Conservation (phyloP, 37 sponge, comb jelly and placozoan genomes). For the Cladorhizidae sp. region DNA sequence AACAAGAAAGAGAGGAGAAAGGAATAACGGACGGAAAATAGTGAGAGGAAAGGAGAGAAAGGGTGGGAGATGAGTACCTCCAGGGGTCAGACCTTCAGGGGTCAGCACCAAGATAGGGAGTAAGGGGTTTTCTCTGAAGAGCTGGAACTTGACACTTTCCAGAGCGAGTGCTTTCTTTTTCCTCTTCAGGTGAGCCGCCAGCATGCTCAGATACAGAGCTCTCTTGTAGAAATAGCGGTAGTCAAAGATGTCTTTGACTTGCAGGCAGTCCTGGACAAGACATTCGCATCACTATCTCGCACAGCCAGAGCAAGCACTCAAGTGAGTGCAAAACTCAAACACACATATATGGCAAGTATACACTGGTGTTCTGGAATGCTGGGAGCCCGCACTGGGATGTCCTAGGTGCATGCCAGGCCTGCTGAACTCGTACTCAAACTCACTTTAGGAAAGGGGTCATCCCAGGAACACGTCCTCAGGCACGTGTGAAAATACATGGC, state of each 20-base stretch:
- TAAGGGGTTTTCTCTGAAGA: slow-evolving; percentile 58
- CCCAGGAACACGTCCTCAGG: no score
- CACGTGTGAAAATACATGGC: no score
- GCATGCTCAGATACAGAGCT: slow-evolving; percentile 81
- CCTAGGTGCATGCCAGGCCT: no score
- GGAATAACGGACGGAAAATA: not conserved
- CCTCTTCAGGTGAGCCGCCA: slow-evolving; percentile 77
- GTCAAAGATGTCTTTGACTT: slow-evolving; percentile 89
- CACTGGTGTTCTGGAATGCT: not conserved
- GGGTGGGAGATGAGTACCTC: slow-evolving; percentile 19
- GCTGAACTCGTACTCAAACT: no score
- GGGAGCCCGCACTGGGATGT: no score
- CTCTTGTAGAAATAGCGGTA: slow-evolving; percentile 87
- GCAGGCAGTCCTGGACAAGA: slow-evolving; percentile 68
- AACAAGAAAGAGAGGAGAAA: not conserved
- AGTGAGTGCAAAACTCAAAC: not conserved
- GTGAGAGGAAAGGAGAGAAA: not conserved
- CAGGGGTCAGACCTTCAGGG: slow-evolving; percentile 53
- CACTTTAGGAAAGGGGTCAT: no score
- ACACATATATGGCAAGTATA: not conserved
- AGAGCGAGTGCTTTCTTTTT: slow-evolving; percentile 31
- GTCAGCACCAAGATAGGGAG: slow-evolving; percentile 61
- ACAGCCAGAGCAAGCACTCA: slow-evolving; percentile 18
- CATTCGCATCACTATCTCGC: no score
- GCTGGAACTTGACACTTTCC: slow-evolving; percentile 35